Conservation (phyloP, 37 sponge, comb jelly and placozoan species). For the Agelas oroides region DNA sequence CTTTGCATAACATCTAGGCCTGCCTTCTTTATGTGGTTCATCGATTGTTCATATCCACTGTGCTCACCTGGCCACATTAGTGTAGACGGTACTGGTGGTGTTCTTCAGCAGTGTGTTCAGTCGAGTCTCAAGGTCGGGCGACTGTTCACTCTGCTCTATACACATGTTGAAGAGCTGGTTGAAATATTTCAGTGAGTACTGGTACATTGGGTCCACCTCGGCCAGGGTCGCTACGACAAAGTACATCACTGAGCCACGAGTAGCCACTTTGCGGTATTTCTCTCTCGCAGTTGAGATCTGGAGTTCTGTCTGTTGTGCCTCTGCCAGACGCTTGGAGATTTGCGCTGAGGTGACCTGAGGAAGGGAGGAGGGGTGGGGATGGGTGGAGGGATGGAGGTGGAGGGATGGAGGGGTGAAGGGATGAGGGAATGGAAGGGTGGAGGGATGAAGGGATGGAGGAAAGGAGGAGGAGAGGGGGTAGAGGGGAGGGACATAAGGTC, state of each 20-base stretch:
- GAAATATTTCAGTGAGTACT: conserved; percentile 99
- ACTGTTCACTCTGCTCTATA: conserved; percentile 93
- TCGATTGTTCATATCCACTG: too few relatives aligned
- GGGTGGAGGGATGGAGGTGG: too few relatives aligned
- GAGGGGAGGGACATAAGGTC: too few relatives aligned
- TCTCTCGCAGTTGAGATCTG: conserved; percentile 92
- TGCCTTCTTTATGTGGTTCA: too few relatives aligned
- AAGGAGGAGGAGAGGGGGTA: neutral
- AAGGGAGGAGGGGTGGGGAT: neutral
- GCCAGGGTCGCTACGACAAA: conserved; percentile 96
- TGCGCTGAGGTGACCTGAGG: conserved; percentile 80
- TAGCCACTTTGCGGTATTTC: conserved; percentile 95
- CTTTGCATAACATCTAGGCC: too few relatives aligned
- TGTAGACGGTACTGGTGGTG: conserved; percentile 86
- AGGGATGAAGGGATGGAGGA: too few relatives aligned
- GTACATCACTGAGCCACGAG: conserved; percentile 96
- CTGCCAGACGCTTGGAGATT: conserved; percentile 87
- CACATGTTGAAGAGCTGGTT: conserved; percentile 90
- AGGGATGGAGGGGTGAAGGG: too few relatives aligned
- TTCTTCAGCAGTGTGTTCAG: conserved; percentile 82
- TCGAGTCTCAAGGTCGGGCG: conserved; percentile 76
- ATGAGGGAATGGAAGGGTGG: neutral
- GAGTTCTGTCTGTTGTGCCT: conserved; percentile 96
- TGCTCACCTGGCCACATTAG: conserved; percentile 89
- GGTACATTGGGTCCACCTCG: conserved; percentile 99